Evolutionary conservation across 2,797 vertebrate species (phyloP), one percentile per base, ranked within the genome.

Genomic region (Lindbergichthys nudifrons): DNA sequence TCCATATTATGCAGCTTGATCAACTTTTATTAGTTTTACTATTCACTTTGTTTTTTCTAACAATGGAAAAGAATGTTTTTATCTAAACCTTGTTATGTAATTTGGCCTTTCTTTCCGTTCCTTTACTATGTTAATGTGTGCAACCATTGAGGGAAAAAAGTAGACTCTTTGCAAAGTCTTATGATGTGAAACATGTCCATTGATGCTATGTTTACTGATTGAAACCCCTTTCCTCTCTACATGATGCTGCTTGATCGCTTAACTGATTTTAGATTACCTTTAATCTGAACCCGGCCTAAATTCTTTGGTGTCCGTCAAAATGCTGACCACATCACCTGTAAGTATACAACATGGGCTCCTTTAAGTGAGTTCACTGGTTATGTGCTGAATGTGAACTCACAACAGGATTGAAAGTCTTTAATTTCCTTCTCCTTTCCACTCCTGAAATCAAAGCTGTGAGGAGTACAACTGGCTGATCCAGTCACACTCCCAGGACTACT

Each of bases 371-470:
- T 80, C 53, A 75, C 61, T 58, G 53, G 19, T 81, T 42, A 66
- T 39, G 63, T 70, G 51, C 64, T 80, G 80, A 81, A 36, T 62
- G 65, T 54, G 68, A 70, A 52, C 69, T 81, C 68, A 65, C 59
- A 21, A 36, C 74, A 75, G 59, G 73, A 58, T 74, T 23, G 39
- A 7, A 61, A 23, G 32, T 14, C 43, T 62, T 74, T 46, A 1
- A 6, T 26, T 70, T n/a, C n/a, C n/a, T n/a, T n/a, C n/a, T n/a
- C n/a, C n/a, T n/a, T n/a, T n/a, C n/a, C n/a, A n/a, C n/a, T n/a
- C n/a, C n/a, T n/a, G n/a, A n/a, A n/a, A n/a, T n/a, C n/a, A n/a
- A n/a, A n/a, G n/a, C n/a, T n/a, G n/a, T n/a, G n/a, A n/a, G n/a
- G n/a, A n/a, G n/a, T n/a, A n/a, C n/a, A n/a, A n/a, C n/a, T n/a